phyloP scores from a whole-genome alignment of 2,797 vertebrate species.

The Lithobates sylvaticus region DNA sequence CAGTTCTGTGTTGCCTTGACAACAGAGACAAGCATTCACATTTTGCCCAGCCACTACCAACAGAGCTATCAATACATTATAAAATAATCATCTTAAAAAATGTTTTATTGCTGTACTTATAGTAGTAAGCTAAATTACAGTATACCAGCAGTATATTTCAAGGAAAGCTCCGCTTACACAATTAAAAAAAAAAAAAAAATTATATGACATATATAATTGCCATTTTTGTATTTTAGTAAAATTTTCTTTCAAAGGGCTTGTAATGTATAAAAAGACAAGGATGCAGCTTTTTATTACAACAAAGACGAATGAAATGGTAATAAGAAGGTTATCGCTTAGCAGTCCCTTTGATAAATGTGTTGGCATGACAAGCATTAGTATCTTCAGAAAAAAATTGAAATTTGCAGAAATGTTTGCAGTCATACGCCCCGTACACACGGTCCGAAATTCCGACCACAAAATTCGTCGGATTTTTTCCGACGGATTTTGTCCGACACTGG shows the following conservation, averaged over 20 bases:
- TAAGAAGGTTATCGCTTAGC: too few relatives aligned
- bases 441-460: too few relatives aligned
- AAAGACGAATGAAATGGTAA: too few relatives aligned
- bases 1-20: slow-evolving; percentile 24
- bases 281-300: too few relatives aligned
- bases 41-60: not conserved
- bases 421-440: too few relatives aligned
- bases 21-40: not conserved
- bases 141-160: not conserved
- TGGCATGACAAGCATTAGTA: not conserved
- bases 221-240: not conserved
- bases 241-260: not conserved
- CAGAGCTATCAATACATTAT: not conserved
- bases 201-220: not conserved
- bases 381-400: not conserved
- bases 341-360: too few relatives aligned
- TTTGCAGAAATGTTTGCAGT: not conserved
- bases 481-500: too few relatives aligned
- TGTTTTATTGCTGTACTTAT: not conserved
- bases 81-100: not conserved
- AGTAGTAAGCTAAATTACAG: not conserved
- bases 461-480: too few relatives aligned
- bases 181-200: too few relatives aligned
- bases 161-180: not conserved
- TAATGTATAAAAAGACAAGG: not conserved